A percentile compares a stretch with the other conserved stretches of the same genome.
Conservation (phyloP, 1,140 invertebrate species). For the Drosophila pseudoananassae region DNA sequence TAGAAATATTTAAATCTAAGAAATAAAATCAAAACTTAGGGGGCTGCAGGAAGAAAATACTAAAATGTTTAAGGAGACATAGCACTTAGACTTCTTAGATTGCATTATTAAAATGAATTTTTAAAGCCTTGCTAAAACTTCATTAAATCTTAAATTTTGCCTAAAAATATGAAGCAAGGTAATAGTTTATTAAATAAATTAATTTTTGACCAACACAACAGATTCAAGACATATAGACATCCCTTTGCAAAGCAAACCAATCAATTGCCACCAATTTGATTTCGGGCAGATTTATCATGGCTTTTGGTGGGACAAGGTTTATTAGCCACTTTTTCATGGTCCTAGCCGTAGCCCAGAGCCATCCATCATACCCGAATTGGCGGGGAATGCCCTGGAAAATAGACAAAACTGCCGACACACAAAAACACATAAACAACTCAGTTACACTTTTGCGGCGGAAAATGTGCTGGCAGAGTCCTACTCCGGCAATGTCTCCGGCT, state of each 20-base stretch:
- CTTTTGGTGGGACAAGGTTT: background rate
- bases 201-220: no score
- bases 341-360: background rate
- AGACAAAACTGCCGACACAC: conserved; percentile 46
- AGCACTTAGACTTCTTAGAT: no score
- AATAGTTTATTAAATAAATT: no score
- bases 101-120: no score
- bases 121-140: no score
- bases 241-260: background rate
- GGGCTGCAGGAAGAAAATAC: no score
- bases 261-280: background rate
- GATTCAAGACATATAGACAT: no score
- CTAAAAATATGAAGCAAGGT: no score
- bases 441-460: conserved; percentile 63
- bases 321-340: background rate
- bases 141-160: no score
- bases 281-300: background rate
- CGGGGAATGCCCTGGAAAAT: conserved; percentile 18
- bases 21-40: no score
- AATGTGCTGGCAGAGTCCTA: background rate
- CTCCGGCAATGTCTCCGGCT: background rate
- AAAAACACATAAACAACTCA: conserved; percentile 76
- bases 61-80: no score
- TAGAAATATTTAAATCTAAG: no score
- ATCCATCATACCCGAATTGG: conserved; percentile 12